phyloP scores from a whole-genome alignment of 2,888 invertebrate genomes.

The Capitulum mitella region DNA sequence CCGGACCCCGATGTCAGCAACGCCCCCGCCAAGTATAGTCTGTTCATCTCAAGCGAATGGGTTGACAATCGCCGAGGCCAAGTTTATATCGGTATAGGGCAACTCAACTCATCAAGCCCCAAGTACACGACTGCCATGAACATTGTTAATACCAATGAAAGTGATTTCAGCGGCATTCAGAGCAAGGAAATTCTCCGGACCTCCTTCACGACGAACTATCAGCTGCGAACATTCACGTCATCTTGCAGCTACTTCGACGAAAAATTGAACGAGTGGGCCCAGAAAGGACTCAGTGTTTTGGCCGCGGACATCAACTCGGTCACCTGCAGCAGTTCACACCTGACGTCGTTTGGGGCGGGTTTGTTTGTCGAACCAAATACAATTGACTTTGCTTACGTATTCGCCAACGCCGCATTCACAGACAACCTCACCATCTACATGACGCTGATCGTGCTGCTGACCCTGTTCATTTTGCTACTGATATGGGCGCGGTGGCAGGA shows the following conservation, averaged over 20 bases:
- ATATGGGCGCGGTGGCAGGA: conserved; percentile 43
- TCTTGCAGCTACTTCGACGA: conserved; percentile 44
- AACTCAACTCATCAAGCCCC: background rate
- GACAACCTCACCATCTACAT: conserved; percentile 47
- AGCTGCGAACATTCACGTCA: conserved; percentile 41
- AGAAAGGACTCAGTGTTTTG: conserved; percentile 37
- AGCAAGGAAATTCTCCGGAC: conserved; percentile 24
- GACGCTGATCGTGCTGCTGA: conserved; percentile 43
- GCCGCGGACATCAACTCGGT: conserved; percentile 24
- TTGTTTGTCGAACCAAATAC: conserved; percentile 46
- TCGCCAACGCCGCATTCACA: conserved; percentile 44
- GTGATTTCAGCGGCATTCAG: conserved; percentile 17
- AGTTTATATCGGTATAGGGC: conserved; percentile 30
- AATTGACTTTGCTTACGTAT: conserved; percentile 49
- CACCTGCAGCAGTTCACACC: conserved; percentile 39
- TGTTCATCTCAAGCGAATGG: conserved; percentile 28
- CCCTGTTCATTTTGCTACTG: conserved; percentile 42
- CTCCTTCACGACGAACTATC: conserved; percentile 38
- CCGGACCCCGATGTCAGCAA: background rate
- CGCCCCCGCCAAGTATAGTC: conserved; percentile 24
- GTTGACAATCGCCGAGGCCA: conserved; percentile 31
- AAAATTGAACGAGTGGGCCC: conserved; percentile 38
- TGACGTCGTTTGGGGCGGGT: conserved; percentile 48
- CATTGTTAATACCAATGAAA: background rate
- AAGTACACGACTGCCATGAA: background rate